phyloP scores from a whole-genome alignment of 2,113 vertebrate species.

The Sander vitreus region DNA sequence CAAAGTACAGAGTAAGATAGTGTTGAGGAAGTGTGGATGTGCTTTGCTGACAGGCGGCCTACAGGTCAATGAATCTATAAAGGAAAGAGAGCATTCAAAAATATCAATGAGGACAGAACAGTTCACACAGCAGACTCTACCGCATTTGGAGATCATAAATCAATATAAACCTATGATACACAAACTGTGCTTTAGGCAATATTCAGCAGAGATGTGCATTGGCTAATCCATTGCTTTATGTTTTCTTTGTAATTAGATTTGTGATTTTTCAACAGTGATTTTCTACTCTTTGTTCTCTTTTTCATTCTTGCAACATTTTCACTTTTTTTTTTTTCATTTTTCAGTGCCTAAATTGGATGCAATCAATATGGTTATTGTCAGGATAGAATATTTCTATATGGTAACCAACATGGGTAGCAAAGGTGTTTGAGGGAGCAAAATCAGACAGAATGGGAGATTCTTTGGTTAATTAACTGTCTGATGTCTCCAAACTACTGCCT shows the following conservation, averaged over 20 bases:
- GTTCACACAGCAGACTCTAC: constrained; percentile 50
- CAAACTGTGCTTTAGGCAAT: constrained; percentile 48
- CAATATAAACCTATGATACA: constrained; percentile 47
- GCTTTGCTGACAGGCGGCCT: constrained; percentile 60
- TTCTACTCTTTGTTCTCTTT: constrained; percentile 22
- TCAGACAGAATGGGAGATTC: neutral
- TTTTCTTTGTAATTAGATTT: constrained; percentile 35
- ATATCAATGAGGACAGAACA: constrained; percentile 66
- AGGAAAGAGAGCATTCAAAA: constrained; percentile 65
- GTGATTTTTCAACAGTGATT: constrained; percentile 36
- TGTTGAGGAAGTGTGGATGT: constrained; percentile 56
- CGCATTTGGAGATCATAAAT: constrained; percentile 54
- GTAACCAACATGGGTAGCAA: neutral
- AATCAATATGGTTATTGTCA: neutral
- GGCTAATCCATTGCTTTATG: constrained; percentile 40
- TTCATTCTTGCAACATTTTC: neutral
- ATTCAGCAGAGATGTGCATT: constrained; percentile 47
- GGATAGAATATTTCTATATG: neutral
- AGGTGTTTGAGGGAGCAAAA: neutral
- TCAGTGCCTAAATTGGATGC: neutral
- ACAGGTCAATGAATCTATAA: constrained; percentile 68
- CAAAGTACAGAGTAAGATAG: constrained; percentile 60
- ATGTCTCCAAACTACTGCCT: neutral
- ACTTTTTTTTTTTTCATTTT: too few relatives aligned
- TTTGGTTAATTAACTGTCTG: constrained; percentile 25